Conservation (phyloP, 1,140 invertebrate species). For the Zaprionus taronus region DNA sequence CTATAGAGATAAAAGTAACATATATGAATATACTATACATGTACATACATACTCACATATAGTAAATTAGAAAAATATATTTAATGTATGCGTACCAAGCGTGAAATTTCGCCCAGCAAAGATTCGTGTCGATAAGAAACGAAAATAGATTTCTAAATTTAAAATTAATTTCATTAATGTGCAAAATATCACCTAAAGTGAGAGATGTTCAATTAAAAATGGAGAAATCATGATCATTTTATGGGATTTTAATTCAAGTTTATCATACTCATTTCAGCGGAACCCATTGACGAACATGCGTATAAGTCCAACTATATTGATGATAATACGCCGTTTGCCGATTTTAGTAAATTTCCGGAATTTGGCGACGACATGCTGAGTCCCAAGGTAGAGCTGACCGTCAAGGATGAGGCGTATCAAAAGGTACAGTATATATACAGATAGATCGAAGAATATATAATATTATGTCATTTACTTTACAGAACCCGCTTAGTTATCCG, state of each 20-base stretch:
- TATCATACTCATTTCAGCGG: constrained; percentile 46
- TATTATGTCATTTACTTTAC: not conserved
- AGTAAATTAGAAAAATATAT: constrained; percentile 24
- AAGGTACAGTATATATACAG: constrained; percentile 33
- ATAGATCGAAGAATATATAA: not conserved
- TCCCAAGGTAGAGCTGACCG: constrained; percentile 64
- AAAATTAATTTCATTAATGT: constrained; percentile 36
- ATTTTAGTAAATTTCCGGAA: constrained; percentile 68
- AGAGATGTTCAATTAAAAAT: constrained; percentile 22
- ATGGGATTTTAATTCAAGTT: constrained; percentile 9
- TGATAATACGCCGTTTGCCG: constrained; percentile 72
- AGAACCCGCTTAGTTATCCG: constrained; percentile 69
- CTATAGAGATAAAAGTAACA: not conserved
- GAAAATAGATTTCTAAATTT: constrained; percentile 51
- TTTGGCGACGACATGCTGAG: constrained; percentile 69
- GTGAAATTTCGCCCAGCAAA: constrained; percentile 18
- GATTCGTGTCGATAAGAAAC: constrained; percentile 38
- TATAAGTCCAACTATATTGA: constrained; percentile 74
- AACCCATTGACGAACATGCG: constrained; percentile 69
- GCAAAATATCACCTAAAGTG: constrained; percentile 13
- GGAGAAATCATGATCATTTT: not conserved
- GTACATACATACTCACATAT: constrained; percentile 1
- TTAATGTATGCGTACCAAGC: constrained; percentile 1
- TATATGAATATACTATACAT: not conserved
- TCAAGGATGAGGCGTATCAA: constrained; percentile 62